A percentile compares a stretch with the other conserved stretches of the same genome.
phyloP scores from a whole-genome alignment of 2,888 invertebrate genomes.

The Patella caerulea region DNA sequence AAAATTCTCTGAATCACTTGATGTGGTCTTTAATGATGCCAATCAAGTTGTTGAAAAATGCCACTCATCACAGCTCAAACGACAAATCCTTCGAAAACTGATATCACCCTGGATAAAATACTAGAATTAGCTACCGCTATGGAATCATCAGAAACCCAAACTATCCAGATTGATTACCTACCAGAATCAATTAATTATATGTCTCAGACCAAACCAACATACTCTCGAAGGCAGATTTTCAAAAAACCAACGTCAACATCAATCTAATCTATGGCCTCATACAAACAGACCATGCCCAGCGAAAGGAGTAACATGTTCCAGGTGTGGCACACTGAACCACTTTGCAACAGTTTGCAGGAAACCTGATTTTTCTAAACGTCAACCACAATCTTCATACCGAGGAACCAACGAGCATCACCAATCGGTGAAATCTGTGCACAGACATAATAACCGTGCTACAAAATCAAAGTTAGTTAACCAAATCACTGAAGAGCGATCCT shows the following conservation, averaged over 20 bases:
- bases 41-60: constrained; percentile 1
- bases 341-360: background rate
- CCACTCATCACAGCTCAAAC: background rate
- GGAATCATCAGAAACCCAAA: background rate
- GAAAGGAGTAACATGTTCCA: background rate
- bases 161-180: background rate
- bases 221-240: background rate
- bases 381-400: background rate
- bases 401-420: background rate
- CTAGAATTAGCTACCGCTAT: background rate
- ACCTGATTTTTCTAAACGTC: background rate
- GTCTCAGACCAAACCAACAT: background rate
- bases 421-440: background rate
- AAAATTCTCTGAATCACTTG: too few species aligned
- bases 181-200: background rate
- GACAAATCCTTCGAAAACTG: background rate
- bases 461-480: background rate
- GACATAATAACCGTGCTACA: too few species aligned
- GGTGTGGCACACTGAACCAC: background rate
- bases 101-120: background rate
- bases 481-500: background rate
- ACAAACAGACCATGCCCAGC: background rate
- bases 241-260: background rate
- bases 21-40: background rate
- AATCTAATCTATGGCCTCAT: background rate